Conservation (phyloP, 2,113 vertebrate species). For the Cepphus grylle region DNA sequence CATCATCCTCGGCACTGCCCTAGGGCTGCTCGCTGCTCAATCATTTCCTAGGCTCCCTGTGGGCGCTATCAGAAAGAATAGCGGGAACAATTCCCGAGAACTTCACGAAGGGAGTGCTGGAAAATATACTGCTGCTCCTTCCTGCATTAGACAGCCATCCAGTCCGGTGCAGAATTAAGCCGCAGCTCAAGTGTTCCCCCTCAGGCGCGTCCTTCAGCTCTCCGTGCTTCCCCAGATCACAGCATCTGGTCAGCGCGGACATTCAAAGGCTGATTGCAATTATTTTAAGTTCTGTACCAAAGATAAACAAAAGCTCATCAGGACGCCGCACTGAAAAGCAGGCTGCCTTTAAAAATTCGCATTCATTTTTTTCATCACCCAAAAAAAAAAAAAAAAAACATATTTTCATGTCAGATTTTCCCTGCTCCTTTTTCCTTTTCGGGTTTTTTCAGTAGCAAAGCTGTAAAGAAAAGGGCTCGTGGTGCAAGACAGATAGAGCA, state of each 20-base stretch:
- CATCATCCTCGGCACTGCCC: background rate
- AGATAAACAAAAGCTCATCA: background rate
- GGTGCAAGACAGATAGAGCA: fast-evolving
- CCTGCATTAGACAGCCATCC: fast-evolving
- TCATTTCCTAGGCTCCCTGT: background rate
- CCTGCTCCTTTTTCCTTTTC: background rate
- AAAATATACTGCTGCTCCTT: background rate
- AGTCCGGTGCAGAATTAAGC: background rate
- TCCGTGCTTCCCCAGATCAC: background rate
- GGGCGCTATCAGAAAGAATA: background rate
- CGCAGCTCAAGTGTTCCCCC: background rate
- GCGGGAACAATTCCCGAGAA: background rate
- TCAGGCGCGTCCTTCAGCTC: background rate
- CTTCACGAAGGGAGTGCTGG: background rate
- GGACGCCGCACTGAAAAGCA: background rate
- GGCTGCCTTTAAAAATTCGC: background rate
- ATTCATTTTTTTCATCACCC: background rate
- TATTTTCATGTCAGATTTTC: background rate
- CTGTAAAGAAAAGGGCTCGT: background rate
- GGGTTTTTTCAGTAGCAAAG: background rate
- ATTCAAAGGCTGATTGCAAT: background rate
- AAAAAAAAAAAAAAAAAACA: background rate
- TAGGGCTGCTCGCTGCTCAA: background rate
- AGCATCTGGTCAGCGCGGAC: background rate
- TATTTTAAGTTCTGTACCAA: background rate